These are phyloP conservation scores for Cyaniris semiargus DNA, from an alignment of 2,888 invertebrate genomes.

Conservation along the genomic window DNA sequence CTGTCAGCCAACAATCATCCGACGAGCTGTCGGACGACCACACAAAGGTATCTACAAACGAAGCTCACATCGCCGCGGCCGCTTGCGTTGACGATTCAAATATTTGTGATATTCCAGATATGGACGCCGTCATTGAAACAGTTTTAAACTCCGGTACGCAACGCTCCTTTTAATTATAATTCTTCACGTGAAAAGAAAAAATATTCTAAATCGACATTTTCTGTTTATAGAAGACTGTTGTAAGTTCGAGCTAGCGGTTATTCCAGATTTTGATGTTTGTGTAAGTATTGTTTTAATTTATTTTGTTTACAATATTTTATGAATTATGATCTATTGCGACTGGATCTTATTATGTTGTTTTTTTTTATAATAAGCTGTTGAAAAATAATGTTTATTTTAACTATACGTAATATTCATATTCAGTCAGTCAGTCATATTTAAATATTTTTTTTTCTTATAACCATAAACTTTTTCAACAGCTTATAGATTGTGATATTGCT, in stretches of 20 bases:
- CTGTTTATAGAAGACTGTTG: slow-evolving; percentile 19
- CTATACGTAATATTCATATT: background rate
- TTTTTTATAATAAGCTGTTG: background rate
- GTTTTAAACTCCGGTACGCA: background rate
- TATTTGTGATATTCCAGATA: slow-evolving; percentile 17
- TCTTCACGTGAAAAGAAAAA: background rate
- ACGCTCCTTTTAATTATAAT: background rate
- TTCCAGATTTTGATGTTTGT: slow-evolving; percentile 14
- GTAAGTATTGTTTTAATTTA: slow-evolving; percentile 10
- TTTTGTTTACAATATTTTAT: background rate
- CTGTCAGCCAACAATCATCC: background rate
- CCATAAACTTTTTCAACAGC: background rate
- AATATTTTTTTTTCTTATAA: background rate
- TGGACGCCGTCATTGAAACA: slow-evolving; percentile 13
- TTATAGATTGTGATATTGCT: background rate
- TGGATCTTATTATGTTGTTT: background rate
- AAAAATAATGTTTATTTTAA: background rate
- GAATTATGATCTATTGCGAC: background rate
- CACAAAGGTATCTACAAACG: background rate
- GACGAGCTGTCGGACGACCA: background rate
- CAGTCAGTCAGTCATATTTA: background rate
- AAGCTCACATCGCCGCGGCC: background rate
- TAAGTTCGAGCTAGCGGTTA: slow-evolving; percentile 14
- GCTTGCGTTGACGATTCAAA: slow-evolving; percentile 1
- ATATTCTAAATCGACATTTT: background rate